Evolutionary conservation across 2,113 vertebrate genomes (phyloP).

Genomic region (Ellobius talpinus): DNA sequence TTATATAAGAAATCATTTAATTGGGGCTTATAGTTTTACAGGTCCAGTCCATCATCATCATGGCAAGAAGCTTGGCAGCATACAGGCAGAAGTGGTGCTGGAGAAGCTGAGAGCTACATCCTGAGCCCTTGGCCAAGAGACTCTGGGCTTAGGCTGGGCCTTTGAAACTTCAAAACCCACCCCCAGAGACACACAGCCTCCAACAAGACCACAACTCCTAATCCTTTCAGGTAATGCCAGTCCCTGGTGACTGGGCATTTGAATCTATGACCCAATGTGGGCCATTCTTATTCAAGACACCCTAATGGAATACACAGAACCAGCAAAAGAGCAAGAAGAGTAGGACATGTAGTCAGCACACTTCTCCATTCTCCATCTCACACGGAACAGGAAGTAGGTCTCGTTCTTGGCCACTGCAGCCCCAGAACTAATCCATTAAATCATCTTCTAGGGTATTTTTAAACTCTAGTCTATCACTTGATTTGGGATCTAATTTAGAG

Average conservation of each 20-base stretch:
- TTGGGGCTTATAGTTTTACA: neutral
- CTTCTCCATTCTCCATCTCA: neutral
- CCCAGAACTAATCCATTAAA: neutral
- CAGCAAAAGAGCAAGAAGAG: neutral
- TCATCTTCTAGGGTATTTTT: neutral
- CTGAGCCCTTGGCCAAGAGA: neutral
- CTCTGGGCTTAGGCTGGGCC: neutral
- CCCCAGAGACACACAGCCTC: neutral
- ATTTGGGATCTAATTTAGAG: constrained; percentile 46
- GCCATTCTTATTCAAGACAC: neutral
- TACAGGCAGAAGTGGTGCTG: neutral
- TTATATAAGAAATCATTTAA: neutral
- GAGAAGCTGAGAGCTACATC: neutral
- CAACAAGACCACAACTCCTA: neutral
- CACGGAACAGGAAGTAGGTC: neutral
- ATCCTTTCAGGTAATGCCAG: neutral
- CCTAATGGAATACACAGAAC: neutral
- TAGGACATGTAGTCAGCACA: neutral
- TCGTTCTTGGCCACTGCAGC: neutral
- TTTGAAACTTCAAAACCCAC: neutral
- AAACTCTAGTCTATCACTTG: neutral
- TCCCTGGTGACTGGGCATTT: neutral
- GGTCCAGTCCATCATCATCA: too few relatives aligned
- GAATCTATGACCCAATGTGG: neutral
- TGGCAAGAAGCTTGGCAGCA: neutral